phyloP scores from a whole-genome alignment of 2,888 invertebrate species.

The Eurytoma adleriae region DNA sequence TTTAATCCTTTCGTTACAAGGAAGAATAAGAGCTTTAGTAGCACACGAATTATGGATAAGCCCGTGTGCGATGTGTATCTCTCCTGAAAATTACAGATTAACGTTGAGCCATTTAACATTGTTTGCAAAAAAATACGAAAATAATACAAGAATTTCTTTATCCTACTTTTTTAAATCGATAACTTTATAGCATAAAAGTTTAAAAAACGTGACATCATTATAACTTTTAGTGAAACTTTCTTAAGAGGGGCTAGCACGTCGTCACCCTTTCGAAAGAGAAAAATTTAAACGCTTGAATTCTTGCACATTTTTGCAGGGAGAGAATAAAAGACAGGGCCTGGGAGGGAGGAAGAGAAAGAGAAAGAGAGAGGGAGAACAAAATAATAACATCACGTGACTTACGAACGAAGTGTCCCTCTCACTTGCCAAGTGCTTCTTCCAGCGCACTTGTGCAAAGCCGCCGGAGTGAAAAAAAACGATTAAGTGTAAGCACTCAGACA shows the following conservation, averaged over 20 bases:
- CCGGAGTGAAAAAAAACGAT: constrained; percentile 26
- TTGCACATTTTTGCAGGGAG: no score
- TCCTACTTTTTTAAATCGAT: background rate
- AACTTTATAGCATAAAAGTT: background rate
- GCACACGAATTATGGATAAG: background rate
- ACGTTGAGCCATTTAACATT: no score
- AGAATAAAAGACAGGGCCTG: no score
- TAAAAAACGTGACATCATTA: background rate
- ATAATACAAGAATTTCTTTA: background rate
- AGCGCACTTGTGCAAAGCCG: background rate
- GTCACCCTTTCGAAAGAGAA: background rate
- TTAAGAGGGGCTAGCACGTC: background rate
- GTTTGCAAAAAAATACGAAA: no score
- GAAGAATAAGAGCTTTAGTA: background rate
- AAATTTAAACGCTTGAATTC: background rate
- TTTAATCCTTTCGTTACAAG: constrained; percentile 10
- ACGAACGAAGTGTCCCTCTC: constrained; percentile 28
- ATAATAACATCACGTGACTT: background rate
- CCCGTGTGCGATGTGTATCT: background rate
- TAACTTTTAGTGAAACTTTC: background rate
- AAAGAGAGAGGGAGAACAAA: background rate
- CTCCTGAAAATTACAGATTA: no score
- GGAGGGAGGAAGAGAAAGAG: background rate
- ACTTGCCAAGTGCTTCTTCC: constrained; percentile 25
- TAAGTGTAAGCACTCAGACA: constrained; percentile 28